Conservation (phyloP, 2,888 invertebrate species). For the Stenodema calcarata region DNA sequence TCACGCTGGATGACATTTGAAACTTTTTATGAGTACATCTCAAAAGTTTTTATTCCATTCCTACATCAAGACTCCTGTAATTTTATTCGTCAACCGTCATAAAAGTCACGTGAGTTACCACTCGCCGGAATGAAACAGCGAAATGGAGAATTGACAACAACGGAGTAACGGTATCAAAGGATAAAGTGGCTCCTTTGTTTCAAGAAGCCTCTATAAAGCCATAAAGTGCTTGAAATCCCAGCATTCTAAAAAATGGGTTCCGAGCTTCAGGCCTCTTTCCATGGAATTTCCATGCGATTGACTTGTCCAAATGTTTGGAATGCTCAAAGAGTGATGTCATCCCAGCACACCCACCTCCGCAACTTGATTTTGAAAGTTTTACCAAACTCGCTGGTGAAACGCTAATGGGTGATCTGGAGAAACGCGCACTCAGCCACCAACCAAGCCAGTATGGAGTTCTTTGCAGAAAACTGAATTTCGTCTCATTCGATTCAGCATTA, state of each 20-base stretch:
- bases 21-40: slow-evolving; percentile 61
- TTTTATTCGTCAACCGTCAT: slow-evolving; percentile 62
- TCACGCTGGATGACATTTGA: slow-evolving; percentile 62
- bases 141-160: too few species aligned
- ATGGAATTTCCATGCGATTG: neutral
- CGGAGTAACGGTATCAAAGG: too few species aligned
- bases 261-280: neutral
- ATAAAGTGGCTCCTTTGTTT: neutral
- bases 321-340: neutral
- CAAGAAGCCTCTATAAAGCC: too few species aligned
- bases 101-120: slow-evolving; percentile 58
- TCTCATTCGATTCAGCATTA: too few species aligned
- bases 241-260: neutral
- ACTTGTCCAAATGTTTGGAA: neutral
- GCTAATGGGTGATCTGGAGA: too few species aligned
- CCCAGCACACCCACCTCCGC: too few species aligned
- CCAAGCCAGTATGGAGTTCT: too few species aligned
- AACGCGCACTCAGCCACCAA: too few species aligned
- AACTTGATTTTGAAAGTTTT: too few species aligned
- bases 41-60: slow-evolving; percentile 61
- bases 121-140: too few species aligned
- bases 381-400: too few species aligned
- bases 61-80: slow-evolving; percentile 60
- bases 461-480: too few species aligned
- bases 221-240: neutral